Conservation (phyloP, 2,888 invertebrate species). For the Odontomyia ornata region DNA sequence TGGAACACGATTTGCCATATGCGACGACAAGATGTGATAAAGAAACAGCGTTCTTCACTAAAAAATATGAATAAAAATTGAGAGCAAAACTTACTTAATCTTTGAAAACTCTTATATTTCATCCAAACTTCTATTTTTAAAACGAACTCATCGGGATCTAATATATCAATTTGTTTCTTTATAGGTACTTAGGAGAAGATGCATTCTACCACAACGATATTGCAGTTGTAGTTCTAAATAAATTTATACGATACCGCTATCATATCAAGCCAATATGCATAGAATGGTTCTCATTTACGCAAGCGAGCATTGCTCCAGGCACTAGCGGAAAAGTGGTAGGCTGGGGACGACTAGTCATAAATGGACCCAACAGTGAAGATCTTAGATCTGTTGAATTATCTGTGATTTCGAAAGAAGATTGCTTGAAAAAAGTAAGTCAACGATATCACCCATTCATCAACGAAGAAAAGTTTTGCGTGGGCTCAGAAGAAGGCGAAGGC, state of each 20-base stretch:
- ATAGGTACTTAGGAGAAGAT: slow-evolving; percentile 51
- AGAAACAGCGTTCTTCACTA: too few species aligned
- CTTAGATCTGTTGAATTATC: slow-evolving; percentile 51
- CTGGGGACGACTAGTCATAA: slow-evolving; percentile 52
- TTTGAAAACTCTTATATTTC: too few species aligned
- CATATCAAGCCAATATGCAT: slow-evolving; percentile 61
- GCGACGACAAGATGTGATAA: too few species aligned
- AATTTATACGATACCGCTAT: slow-evolving; percentile 55
- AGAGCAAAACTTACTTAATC: too few species aligned
- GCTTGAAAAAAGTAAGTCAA: slow-evolving; percentile 48
- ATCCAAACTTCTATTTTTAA: too few species aligned
- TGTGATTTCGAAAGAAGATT: slow-evolving; percentile 51
- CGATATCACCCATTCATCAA: slow-evolving; percentile 52
- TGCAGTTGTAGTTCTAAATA: slow-evolving; percentile 57
- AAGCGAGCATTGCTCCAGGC: slow-evolving; percentile 37
- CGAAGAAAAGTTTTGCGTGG: slow-evolving; percentile 55
- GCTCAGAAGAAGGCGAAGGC: slow-evolving; percentile 50
- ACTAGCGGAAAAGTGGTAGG: slow-evolving; percentile 52
- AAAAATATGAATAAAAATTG: too few species aligned
- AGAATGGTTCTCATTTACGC: slow-evolving; percentile 52
- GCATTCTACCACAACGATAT: slow-evolving; percentile 57
- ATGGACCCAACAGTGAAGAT: slow-evolving; percentile 44
- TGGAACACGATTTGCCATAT: too few species aligned
- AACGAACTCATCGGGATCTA: too few species aligned
- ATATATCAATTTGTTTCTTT: background rate